phyloP scores from a whole-genome alignment of 1,140 invertebrate genomes.

The Plectrocnemia conspersa region DNA sequence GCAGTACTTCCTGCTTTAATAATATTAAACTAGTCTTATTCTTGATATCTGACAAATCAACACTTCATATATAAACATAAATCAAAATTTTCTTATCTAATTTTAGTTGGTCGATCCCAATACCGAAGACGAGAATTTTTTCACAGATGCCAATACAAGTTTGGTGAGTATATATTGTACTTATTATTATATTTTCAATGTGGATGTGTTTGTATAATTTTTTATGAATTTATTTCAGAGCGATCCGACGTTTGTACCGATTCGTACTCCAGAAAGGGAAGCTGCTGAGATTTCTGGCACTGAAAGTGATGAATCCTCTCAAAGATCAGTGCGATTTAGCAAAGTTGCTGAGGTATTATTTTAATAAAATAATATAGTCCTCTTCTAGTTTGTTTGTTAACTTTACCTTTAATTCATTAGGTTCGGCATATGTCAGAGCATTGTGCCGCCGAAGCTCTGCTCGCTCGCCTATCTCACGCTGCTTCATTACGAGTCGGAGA shows the following conservation, averaged over 20 bases:
- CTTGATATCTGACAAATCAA: no score
- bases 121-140: slow-evolving; percentile 64
- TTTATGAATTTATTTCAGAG: slow-evolving; percentile 52
- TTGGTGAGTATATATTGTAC: slow-evolving; percentile 45
- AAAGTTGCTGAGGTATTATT: slow-evolving; percentile 68
- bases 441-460: slow-evolving; percentile 77
- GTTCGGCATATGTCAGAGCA: slow-evolving; percentile 74
- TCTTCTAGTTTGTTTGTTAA: slow-evolving; percentile 8
- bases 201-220: slow-evolving; percentile 8
- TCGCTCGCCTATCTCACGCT: slow-evolving; percentile 80
- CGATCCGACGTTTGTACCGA: slow-evolving; percentile 77
- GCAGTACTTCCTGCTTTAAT: neutral
- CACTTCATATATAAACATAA: no score
- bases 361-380: neutral
- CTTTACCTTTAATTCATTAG: slow-evolving; percentile 10
- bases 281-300: slow-evolving; percentile 59
- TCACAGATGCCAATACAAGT: slow-evolving; percentile 55
- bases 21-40: neutral
- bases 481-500: slow-evolving; percentile 69
- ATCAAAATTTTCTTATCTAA: slow-evolving; percentile 23
- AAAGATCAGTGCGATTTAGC: slow-evolving; percentile 70
- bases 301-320: slow-evolving; percentile 78
- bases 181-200: slow-evolving; percentile 19
- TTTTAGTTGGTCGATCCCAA: slow-evolving; percentile 63
- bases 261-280: slow-evolving; percentile 65